These are phyloP conservation scores for Melikaiella ostensackeni DNA, from an alignment of 2,888 invertebrate species.

Conservation along the genomic window DNA sequence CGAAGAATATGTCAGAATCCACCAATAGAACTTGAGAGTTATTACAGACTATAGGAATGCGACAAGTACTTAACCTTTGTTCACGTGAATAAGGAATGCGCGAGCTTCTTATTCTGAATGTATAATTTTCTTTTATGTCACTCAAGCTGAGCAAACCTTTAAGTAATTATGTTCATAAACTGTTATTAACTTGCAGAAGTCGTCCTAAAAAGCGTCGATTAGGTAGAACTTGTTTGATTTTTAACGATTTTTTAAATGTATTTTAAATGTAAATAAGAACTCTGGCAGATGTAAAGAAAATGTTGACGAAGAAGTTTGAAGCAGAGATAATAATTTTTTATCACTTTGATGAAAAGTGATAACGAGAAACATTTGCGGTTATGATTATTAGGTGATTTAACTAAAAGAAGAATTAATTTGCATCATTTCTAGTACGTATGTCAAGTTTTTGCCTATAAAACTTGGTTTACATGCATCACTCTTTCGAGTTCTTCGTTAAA, in stretches of 20 bases:
- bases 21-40: conserved; percentile 5
- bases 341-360: not conserved
- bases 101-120: conserved; percentile 25
- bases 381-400: conserved; percentile 4
- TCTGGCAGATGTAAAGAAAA: not conserved
- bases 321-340: not conserved
- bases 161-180: conserved; percentile 10
- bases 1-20: conserved; percentile 23
- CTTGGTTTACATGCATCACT: conserved; percentile 8
- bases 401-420: conserved; percentile 18
- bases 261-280: not conserved
- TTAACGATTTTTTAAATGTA: not conserved
- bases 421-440: not conserved
- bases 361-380: not conserved
- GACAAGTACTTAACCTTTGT: conserved; percentile 30
- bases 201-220: conserved; percentile 13
- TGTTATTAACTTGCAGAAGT: conserved; percentile 3
- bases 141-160: not conserved
- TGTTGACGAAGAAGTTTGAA: not conserved
- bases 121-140: conserved; percentile 21
- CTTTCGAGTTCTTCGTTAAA: not conserved
- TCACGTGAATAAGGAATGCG: conserved; percentile 28
- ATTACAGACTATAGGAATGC: conserved; percentile 8
- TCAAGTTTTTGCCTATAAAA: conserved; percentile 5
- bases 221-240: not conserved